Base-by-base conservation (phyloP, 2,797 vertebrate species). In the Phoxinus dragarum region DNA sequence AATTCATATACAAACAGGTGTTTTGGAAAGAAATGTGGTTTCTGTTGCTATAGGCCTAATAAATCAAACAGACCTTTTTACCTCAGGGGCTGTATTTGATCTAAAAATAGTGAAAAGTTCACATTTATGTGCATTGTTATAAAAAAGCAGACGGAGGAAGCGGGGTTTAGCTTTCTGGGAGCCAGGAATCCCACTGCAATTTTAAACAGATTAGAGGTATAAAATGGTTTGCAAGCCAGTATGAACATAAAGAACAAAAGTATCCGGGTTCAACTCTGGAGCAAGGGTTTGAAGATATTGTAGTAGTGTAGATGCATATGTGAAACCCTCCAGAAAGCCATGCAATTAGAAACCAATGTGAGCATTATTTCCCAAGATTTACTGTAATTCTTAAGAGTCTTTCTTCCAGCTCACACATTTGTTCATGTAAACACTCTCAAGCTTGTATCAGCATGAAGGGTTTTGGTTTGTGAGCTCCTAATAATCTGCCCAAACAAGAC, bases 161-260 rank as follows among this genome's bases (percentile, higher is more conserved):
- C 56, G 31, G 38, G 27, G 14, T 16, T 76, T 38, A 42, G 23
- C 72, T 42, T 34, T 40, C 71, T 49, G 23, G 67, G 47, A 80
- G 67, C 67, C 52, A 81, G 73, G 49, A 56, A 84, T 68, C 49
- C 67, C 67, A 31, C 47, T 0, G 49, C 80, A 81, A 81, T 81
- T 81, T 81, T 81, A 81, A 81, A 81, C 47, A 81, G 80, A 81
- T 81, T 81, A 71, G 49, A 59, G 82, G 82, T 68, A 76, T 76
- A 42, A 84, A 84, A 76, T 27, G 16, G 44, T 42, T 52, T 77
- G 59, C n/a, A 77, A 82, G 12, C 42, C n/a, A 23, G 42, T 17
- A 56, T 77, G 36, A 56, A 67, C 36, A 8, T 78, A 68, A 23
- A 71, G 36, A 56, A 71, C 31, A 38, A 31, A 36, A 61, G n/a